These are phyloP conservation scores for Brachirus orientalis DNA, from an alignment of 2,113 vertebrate species.

Conservation along the genomic window DNA sequence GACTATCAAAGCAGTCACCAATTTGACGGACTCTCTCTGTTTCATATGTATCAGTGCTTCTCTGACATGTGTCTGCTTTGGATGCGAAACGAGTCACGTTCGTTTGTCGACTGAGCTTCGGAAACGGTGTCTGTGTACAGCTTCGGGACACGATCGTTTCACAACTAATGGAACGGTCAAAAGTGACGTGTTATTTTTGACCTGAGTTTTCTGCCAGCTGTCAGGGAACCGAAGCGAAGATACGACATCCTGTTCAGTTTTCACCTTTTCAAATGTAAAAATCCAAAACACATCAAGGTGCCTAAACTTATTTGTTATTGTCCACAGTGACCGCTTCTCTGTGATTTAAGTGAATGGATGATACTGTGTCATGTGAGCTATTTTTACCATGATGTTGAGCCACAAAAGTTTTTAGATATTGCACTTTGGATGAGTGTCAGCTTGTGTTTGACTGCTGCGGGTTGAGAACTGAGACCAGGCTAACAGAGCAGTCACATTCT, in stretches of 20 bases:
- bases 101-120: constrained; percentile 38
- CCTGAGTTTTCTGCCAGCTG: constrained; percentile 25
- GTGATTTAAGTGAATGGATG: constrained; percentile 64
- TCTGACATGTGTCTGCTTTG: constrained; percentile 33
- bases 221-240: constrained; percentile 33
- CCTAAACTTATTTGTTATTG: constrained; percentile 60
- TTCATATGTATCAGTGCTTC: constrained; percentile 21
- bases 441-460: constrained; percentile 52
- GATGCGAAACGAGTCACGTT: constrained; percentile 34
- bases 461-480: constrained; percentile 38
- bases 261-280: constrained; percentile 42
- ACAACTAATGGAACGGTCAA: constrained; percentile 33
- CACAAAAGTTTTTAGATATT: constrained; percentile 71
- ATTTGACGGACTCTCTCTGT: constrained; percentile 15
- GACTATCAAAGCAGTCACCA: constrained; percentile 3
- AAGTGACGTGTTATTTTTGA: constrained; percentile 39
- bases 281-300: constrained; percentile 59
- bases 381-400: constrained; percentile 63
- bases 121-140: constrained; percentile 31
- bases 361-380: constrained; percentile 56
- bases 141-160: constrained; percentile 32
- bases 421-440: constrained; percentile 68
- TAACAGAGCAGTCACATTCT: constrained; percentile 22
- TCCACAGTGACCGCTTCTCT: constrained; percentile 69
- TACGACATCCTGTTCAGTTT: constrained; percentile 25